These are phyloP conservation scores for Diabrotica virgifera DNA, from an alignment of 1,140 invertebrate species.

Conservation along the genomic window DNA sequence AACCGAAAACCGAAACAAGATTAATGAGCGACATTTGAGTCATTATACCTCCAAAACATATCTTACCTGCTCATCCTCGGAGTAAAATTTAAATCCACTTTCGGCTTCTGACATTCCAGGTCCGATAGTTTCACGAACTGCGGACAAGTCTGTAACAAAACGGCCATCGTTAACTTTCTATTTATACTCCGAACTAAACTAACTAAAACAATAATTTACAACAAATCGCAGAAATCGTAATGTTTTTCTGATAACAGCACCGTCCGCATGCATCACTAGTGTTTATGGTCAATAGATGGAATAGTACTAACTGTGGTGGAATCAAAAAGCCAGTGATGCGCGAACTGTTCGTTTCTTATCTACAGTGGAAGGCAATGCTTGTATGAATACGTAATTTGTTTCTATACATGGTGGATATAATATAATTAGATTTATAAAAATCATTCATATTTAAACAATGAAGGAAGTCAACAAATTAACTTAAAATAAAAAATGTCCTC, in stretches of 20 bases:
- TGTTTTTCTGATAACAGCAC: neutral
- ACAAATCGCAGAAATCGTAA: neutral
- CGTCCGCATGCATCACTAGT: neutral
- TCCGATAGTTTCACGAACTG: slow-evolving; percentile 46
- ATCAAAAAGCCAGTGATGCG: neutral
- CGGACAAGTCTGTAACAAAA: slow-evolving; percentile 28
- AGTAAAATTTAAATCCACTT: slow-evolving; percentile 39
- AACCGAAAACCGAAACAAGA: too few relatives aligned
- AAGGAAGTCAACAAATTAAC: too few relatives aligned
- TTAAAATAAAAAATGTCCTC: too few relatives aligned
- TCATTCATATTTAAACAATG: too few relatives aligned
- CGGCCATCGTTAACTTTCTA: neutral
- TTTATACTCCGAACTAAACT: neutral
- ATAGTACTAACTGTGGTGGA: neutral
- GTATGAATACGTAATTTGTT: neutral
- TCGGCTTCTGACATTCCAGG: slow-evolving; percentile 42
- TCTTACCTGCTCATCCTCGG: slow-evolving; percentile 39
- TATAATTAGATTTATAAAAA: too few relatives aligned
- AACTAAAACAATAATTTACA: neutral
- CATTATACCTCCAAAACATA: too few relatives aligned
- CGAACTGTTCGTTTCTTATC: neutral
- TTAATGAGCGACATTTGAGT: too few relatives aligned
- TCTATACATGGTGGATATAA: too few relatives aligned
- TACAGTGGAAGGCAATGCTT: neutral
- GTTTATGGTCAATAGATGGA: slow-evolving; percentile 1